phyloP scores from a whole-genome alignment of 2,113 vertebrate species.

The Ivindomyrus marchei region DNA sequence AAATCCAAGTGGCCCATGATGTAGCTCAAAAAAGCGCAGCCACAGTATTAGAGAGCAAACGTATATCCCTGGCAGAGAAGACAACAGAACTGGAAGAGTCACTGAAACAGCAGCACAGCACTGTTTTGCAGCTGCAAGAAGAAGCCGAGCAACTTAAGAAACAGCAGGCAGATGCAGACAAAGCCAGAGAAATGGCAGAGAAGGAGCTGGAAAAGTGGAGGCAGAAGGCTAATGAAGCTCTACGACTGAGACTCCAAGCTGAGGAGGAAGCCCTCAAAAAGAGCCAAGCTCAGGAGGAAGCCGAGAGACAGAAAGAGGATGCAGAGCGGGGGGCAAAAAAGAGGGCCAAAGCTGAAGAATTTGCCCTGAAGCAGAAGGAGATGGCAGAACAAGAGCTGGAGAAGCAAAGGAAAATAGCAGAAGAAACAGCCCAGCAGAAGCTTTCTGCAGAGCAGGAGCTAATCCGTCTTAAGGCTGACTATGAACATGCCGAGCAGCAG shows the following conservation, averaged over 20 bases:
- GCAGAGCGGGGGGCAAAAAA: slow-evolving; percentile 85
- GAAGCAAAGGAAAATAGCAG: slow-evolving; percentile 79
- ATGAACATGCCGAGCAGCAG: slow-evolving; percentile 88
- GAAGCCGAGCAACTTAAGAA: slow-evolving; percentile 72
- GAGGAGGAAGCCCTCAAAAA: slow-evolving; percentile 93
- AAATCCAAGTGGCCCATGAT: slow-evolving; percentile 75
- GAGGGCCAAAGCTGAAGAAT: slow-evolving; percentile 81
- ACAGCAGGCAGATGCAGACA: slow-evolving; percentile 79
- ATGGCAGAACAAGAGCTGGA: slow-evolving; percentile 89
- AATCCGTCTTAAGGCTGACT: slow-evolving; percentile 82
- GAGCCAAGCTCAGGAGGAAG: slow-evolving; percentile 80
- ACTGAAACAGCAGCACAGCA: slow-evolving; percentile 79
- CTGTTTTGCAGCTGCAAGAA: slow-evolving; percentile 79
- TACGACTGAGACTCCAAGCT: slow-evolving; percentile 82
- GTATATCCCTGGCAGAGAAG: slow-evolving; percentile 78
- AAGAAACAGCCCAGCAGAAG: slow-evolving; percentile 84
- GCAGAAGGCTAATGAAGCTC: slow-evolving; percentile 89
- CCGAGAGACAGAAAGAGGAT: slow-evolving; percentile 90
- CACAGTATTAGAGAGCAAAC: slow-evolving; percentile 75
- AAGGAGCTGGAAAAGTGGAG: slow-evolving; percentile 89
- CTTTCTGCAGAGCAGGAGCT: slow-evolving; percentile 85
- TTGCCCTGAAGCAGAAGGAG: slow-evolving; percentile 84
- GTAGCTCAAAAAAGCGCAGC: slow-evolving; percentile 76
- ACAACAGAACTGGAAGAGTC: slow-evolving; percentile 82
- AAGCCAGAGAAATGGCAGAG: slow-evolving; percentile 74